Percentiles rank a stretch among this genome's conserved stretches.
phyloP scores from a whole-genome alignment of 2,888 invertebrate species.

The Willowsia nigromaculata region DNA sequence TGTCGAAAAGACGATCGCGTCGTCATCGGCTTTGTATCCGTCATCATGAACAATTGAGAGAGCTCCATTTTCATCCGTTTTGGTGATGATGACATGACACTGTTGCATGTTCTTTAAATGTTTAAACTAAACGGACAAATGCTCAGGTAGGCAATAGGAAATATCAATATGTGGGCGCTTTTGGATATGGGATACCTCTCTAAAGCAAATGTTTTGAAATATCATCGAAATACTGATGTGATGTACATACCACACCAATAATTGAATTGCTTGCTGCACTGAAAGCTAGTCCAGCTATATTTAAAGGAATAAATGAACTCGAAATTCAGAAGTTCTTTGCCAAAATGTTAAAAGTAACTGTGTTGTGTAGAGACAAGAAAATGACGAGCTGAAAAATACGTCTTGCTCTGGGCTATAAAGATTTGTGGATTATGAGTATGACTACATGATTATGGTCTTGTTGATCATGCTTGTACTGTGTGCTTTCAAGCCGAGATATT shows the following conservation, averaged over 20 bases:
- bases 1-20: neutral
- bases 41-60: slow-evolving; percentile 18
- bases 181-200: neutral
- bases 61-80: slow-evolving; percentile 8
- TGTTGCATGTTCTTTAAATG: neutral
- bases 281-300: neutral
- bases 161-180: slow-evolving; percentile 1
- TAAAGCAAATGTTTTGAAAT: neutral
- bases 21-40: slow-evolving; percentile 4
- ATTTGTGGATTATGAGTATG: neutral
- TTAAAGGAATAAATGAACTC: neutral
- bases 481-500: neutral
- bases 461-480: neutral
- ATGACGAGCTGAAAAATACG: slow-evolving; percentile 13
- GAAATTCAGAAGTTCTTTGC: neutral
- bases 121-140: neutral
- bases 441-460: neutral
- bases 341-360: neutral
- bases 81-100: slow-evolving; percentile 31
- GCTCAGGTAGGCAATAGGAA: too few relatives aligned
- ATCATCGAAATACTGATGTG: neutral
- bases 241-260: neutral
- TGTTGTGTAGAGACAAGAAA: neutral
- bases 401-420: slow-evolving; percentile 11
- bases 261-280: neutral